Conservation (phyloP, 2,888 invertebrate species). For the Abrostola triplasia region DNA sequence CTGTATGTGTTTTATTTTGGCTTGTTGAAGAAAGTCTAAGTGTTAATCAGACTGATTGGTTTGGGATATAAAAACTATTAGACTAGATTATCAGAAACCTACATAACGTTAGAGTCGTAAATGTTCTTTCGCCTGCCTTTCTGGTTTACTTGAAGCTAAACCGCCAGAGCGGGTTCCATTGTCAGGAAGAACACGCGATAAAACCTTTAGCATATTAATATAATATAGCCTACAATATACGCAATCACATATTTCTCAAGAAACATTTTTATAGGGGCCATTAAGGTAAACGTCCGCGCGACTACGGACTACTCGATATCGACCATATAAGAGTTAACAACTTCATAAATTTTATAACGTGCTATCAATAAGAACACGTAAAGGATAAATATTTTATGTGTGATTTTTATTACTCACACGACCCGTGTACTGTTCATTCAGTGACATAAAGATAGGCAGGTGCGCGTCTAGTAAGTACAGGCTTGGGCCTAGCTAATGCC, state of each 20-base stretch:
- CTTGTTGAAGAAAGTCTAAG: not conserved
- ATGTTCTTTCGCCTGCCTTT: not conserved
- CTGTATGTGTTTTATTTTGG: constrained; percentile 3
- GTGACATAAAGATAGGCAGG: constrained; percentile 58
- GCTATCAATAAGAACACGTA: constrained; percentile 76
- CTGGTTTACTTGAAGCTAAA: not conserved
- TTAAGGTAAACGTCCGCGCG: constrained; percentile 53
- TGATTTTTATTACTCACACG: constrained; percentile 66
- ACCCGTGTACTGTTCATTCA: constrained; percentile 50
- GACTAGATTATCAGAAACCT: no score
- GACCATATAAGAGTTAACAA: constrained; percentile 77
- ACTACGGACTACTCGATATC: constrained; percentile 63
- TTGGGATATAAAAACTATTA: no score
- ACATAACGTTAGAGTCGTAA: no score
- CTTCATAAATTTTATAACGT: constrained; percentile 80
- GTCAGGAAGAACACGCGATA: not conserved
- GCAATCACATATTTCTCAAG: constrained; percentile 53
- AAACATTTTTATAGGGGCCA: constrained; percentile 53
- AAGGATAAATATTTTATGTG: constrained; percentile 76
- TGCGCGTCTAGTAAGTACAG: constrained; percentile 36
- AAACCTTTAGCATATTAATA: constrained; percentile 14
- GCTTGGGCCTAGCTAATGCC: not conserved
- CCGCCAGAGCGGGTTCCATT: no score
- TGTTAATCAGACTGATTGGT: no score
- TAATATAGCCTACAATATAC: constrained; percentile 34